Percentiles rank a stretch among this genome's conserved stretches.
phyloP scores from a whole-genome alignment of 2,113 vertebrate genomes.

The Tetrax tetrax region DNA sequence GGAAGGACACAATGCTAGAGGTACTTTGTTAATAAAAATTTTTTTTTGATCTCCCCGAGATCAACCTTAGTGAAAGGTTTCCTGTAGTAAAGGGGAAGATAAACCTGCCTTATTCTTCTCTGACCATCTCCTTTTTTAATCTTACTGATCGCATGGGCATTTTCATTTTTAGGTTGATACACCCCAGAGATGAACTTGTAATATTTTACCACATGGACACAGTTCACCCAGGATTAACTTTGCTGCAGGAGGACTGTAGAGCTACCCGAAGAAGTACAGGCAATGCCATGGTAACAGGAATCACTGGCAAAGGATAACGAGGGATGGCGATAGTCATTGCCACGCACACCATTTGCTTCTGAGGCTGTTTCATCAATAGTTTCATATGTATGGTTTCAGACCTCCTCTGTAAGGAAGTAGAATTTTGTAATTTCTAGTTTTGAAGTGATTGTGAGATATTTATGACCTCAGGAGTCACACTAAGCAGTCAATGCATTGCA shows the following conservation, averaged over 20 bases:
- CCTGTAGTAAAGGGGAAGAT: neutral
- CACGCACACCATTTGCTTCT: neutral
- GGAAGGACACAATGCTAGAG: neutral
- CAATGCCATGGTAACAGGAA: neutral
- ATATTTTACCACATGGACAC: neutral
- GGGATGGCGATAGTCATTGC: neutral
- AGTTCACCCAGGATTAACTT: neutral
- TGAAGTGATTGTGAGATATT: neutral
- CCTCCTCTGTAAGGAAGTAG: neutral
- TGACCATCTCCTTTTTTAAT: neutral
- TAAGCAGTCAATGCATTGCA: neutral
- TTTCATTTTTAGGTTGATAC: neutral
- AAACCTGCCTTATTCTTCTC: neutral
- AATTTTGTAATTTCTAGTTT: neutral
- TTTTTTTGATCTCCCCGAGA: neutral
- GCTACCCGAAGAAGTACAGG: neutral
- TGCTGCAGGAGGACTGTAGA: neutral
- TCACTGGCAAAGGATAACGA: neutral
- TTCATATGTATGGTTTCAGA: neutral
- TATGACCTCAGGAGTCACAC: neutral
- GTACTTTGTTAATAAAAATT: neutral
- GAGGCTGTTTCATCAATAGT: neutral
- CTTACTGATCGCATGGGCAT: neutral
- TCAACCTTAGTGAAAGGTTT: neutral
- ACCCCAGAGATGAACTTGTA: neutral